These are phyloP conservation scores for Coccyzus lansbergi DNA, from an alignment of 2,797 vertebrate genomes.

Conservation along the genomic window DNA sequence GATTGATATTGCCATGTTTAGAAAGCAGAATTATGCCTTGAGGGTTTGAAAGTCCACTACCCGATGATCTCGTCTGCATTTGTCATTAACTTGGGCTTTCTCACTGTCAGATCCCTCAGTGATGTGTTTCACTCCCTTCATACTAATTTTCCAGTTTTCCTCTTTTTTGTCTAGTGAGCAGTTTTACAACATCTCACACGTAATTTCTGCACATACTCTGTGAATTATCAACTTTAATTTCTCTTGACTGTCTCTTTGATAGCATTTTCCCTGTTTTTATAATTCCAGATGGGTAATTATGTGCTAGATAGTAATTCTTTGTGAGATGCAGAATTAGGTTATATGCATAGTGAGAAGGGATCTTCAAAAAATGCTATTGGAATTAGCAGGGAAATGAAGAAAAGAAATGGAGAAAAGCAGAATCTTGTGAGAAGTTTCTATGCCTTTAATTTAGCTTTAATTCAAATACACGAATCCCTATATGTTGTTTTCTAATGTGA, in stretches of 20 bases:
- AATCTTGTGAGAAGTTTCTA: not conserved
- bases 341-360: not conserved
- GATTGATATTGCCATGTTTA: not conserved
- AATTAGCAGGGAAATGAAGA: not conserved
- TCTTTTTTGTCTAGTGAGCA: not conserved
- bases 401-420: not conserved
- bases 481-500: not conserved
- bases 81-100: constrained; percentile 2
- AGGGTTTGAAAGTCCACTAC: not conserved
- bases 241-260: not conserved
- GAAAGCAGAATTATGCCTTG: constrained; percentile 1
- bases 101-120: not conserved
- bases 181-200: not conserved
- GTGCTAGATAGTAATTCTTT: constrained; percentile 1
- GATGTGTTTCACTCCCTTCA: constrained; percentile 27
- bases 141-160: constrained; percentile 31
- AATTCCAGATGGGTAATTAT: constrained; percentile 28
- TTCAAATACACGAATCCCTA: not conserved
- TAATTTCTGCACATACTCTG: not conserved
- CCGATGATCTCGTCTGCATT: not conserved
- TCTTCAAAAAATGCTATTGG: not conserved
- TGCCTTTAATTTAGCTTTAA: constrained; percentile 15
- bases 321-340: not conserved
- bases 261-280: constrained; percentile 20
- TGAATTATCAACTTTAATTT: constrained; percentile 42